Evolutionary conservation across 2,797 vertebrate species (phyloP).

Genomic region (Myripristis jacobus): DNA sequence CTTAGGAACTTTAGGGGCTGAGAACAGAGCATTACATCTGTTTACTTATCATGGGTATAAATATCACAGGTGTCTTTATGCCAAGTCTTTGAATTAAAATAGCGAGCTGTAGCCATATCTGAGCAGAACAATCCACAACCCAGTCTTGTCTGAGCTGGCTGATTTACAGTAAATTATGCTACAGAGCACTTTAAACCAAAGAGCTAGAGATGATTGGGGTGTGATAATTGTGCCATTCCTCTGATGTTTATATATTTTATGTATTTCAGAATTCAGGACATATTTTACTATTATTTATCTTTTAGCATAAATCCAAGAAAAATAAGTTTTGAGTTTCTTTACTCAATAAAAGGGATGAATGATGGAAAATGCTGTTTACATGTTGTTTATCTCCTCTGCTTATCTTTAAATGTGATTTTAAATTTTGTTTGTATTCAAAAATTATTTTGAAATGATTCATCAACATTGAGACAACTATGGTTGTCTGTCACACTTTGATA

Average conservation of each 20-base stretch:
- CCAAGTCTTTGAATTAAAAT: slow-evolving; percentile 1
- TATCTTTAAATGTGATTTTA: slow-evolving; percentile 21
- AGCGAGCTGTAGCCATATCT: neutral
- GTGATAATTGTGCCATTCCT: slow-evolving; percentile 14
- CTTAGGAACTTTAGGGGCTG: slow-evolving; percentile 52
- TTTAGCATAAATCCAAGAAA: neutral
- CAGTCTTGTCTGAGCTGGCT: slow-evolving; percentile 38
- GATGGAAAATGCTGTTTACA: neutral
- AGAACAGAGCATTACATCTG: slow-evolving; percentile 14
- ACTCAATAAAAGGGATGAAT: slow-evolving; percentile 11
- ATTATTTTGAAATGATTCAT: neutral
- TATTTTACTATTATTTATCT: slow-evolving; percentile 40
- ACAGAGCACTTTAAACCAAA: slow-evolving; percentile 55
- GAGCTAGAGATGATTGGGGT: slow-evolving; percentile 17
- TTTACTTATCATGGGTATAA: neutral
- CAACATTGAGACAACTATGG: neutral
- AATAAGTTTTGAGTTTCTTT: neutral
- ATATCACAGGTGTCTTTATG: slow-evolving; percentile 20
- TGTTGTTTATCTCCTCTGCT: neutral
- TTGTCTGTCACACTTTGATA: neutral
- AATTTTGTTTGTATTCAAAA: slow-evolving; percentile 13
- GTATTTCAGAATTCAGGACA: slow-evolving; percentile 19
- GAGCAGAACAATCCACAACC: slow-evolving; percentile 17
- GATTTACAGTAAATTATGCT: slow-evolving; percentile 31
- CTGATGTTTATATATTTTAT: slow-evolving; percentile 32